Evolutionary conservation across 2,797 vertebrate species (phyloP), one percentile per base, ranked within the genome.

Genomic region (Rallus crepitans): DNA sequence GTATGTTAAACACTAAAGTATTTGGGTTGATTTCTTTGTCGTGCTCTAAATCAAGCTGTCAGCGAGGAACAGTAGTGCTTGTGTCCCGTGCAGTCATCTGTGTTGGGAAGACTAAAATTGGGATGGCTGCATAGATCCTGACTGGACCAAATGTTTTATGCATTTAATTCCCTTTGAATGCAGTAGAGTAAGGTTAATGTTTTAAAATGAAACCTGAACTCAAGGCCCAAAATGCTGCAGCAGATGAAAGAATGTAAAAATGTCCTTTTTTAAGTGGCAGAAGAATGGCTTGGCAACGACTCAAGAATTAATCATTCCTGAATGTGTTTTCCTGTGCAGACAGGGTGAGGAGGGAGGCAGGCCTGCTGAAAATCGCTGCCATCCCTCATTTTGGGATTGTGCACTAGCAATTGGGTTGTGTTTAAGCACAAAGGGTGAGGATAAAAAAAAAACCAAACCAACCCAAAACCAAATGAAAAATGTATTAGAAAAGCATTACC

Each of bases 221-320:
- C 17, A 39, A 87, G 78, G 33, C 83, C 64, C 40, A 61, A 57
- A 87, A 82, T 82, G 53, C 65, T 94, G 65, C 77, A 78, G 57
- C 60, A 65, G 31, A 52, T 80, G 28, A 83, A 93, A 92, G 39
- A 84, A 95, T 42, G 70, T 87, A 52, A 79, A 85, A 91, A 53
- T 42, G n/a, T 63, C 59, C 5, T 1, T 68, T 87, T 39, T 55
- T 16, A 72, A 85, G 59, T 39, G 61, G 56, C 7, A 28, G 48
- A 85, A 79, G 18, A 92, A 63, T 73, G 53, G 16, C 35, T 78
- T 73, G 84, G 82, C 50, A 57, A 9, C 37, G 59, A 53, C 4
- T 55, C 33, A 52, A 90, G 56, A 42, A 73, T 28, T 73, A 77
- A 87, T 84, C 21, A 10, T 14, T 94, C n/a, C 70, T 79, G 63